Evolutionary conservation across 64 coral and sea anemone species (phyloP), one percentile per base, ranked within the genome.

Genomic region (Astreopora myriophthalma): DNA sequence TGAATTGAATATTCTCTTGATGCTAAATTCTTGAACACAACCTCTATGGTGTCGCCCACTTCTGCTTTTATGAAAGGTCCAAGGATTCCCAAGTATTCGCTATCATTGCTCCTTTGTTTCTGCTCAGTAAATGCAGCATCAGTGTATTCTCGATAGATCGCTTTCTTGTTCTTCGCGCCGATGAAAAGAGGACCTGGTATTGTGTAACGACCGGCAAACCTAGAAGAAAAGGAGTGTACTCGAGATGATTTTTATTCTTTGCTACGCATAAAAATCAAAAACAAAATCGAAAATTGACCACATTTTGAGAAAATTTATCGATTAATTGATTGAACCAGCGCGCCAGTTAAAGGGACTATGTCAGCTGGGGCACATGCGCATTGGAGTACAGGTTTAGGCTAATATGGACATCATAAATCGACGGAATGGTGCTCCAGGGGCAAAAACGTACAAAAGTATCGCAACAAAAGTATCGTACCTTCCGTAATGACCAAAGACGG

Each of bases 11-110:
- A 96, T 13, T 49, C 6, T 8, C 85, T 71, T 25, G 90, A 69
- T 2, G 94, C 94, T 23, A 88, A 75, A 79, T 96, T 96, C 58
- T 96, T 96, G 72, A 96, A 96, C 19, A 92, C 78, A 22, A 96
- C 71, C 44, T 96, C 94, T 20, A 96, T 96, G 7, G 76, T 92
- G 42, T 96, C 94, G 6, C 94, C 94, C 25, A 96, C 94, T 75
- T 96, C 94, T 3, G 94, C 94, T 42, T 96, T 92, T 24, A 96
- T 92, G 26, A 89, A 77, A 0, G 94, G 94, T 40, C 94, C 94
- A 16, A 96, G 69, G 7, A 96, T 73, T 63, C 94, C 94, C n/a
- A 96, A 62, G 36, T 96, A 39, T 1, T 66, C 80, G 9, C 88
- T 61, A 5, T 85, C 86, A 8, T 84, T 80, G 16, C 36, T 73